A percentile compares a stretch with the other conserved stretches of the same genome.
These are phyloP conservation scores for Sminthopsis crassicaudata DNA, from an alignment of 2,113 vertebrate genomes.

Conservation along the genomic window DNA sequence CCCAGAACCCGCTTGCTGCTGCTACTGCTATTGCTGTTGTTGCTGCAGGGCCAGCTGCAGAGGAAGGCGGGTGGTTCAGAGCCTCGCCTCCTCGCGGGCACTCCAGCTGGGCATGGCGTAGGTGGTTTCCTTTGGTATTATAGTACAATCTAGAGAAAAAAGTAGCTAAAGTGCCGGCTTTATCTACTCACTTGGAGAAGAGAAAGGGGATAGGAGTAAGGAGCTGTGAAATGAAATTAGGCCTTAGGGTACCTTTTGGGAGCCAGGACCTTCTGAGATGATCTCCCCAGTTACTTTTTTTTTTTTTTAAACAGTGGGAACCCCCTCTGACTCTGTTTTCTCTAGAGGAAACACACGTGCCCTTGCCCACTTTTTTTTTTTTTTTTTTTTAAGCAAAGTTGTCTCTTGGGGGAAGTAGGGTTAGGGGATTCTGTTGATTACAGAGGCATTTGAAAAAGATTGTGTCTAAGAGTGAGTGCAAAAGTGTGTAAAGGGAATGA, in stretches of 20 bases:
- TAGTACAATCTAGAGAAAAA: background rate
- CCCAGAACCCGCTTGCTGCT: background rate
- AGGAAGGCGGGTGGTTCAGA: background rate
- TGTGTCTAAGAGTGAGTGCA: background rate
- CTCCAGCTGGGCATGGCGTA: background rate
- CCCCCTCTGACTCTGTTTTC: background rate
- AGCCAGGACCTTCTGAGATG: background rate
- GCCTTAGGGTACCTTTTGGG: background rate
- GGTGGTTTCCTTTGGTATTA: background rate
- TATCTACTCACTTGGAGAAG: background rate
- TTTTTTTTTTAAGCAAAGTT: background rate
- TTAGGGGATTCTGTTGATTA: background rate
- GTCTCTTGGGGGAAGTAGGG: background rate
- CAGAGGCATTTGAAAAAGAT: background rate
- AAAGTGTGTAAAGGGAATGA: background rate
- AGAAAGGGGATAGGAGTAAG: background rate
- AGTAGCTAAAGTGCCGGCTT: background rate
- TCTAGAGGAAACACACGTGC: background rate
- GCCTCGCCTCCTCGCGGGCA: background rate
- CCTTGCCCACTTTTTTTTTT: background rate
- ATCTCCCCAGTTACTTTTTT: background rate
- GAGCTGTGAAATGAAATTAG: background rate
- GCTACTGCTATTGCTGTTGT: background rate
- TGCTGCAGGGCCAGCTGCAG: background rate
- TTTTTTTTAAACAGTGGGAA: background rate